A percentile compares a stretch with the other conserved stretches of the same genome.
Evolutionary conservation across 2,888 invertebrate species (phyloP).

Genomic region (Aethes cnicana): DNA sequence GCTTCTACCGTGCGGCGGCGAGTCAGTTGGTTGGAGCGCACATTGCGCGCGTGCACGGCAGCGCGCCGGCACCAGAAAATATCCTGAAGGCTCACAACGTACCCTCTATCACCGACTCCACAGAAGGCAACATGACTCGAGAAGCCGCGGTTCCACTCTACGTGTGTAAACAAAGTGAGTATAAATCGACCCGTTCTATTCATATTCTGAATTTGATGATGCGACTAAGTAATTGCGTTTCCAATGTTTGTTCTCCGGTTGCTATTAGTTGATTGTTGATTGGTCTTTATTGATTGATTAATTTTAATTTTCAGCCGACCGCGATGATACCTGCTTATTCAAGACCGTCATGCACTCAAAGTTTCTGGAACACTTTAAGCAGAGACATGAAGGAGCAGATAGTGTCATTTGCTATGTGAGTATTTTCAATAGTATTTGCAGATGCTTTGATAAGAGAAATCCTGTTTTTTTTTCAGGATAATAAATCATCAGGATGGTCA

Average conservation of each 20-base stretch:
- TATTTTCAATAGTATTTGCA: slow-evolving; percentile 31
- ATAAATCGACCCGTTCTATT: not conserved
- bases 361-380: slow-evolving; percentile 58
- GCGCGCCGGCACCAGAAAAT: slow-evolving; percentile 34
- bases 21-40: slow-evolving; percentile 84
- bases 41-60: slow-evolving; percentile 62
- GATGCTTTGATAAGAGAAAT: too few species aligned
- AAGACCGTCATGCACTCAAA: slow-evolving; percentile 61
- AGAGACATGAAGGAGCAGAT: slow-evolving; percentile 44
- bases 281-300: not conserved
- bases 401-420: slow-evolving; percentile 59
- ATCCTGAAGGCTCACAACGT: slow-evolving; percentile 45
- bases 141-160: slow-evolving; percentile 62
- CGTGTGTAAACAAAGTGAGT: slow-evolving; percentile 57
- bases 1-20: slow-evolving; percentile 85
- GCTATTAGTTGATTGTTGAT: slow-evolving; percentile 3
- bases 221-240: not conserved
- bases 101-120: slow-evolving; percentile 34
- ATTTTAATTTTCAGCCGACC: slow-evolving; percentile 35
- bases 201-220: slow-evolving; percentile 7
- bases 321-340: slow-evolving; percentile 51
- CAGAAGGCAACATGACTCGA: slow-evolving; percentile 47
- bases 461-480: too few species aligned
- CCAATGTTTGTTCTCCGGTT: not conserved
- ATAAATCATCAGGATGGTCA: too few species aligned